Base-by-base conservation (phyloP, 1,140 invertebrate genomes). In the Plectus sambesii region DNA sequence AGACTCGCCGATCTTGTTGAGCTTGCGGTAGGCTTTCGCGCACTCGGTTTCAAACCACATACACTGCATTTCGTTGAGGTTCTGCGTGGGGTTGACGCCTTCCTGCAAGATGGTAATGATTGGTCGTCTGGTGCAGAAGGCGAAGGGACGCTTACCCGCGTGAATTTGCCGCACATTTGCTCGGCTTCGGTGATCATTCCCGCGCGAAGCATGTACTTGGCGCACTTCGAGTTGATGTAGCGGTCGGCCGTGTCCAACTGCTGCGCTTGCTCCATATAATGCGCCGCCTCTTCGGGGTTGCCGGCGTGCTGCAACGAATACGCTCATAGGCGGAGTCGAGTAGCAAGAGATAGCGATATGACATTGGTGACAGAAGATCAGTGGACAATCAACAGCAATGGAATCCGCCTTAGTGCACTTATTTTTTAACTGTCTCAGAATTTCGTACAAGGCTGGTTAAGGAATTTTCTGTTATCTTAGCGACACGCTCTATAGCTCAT, bases 21-120 rank as follows among this genome's bases (percentile, higher is more conserved):
- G 69, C 38, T 86, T 78, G 69, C 88, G 81, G 69, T 87, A 94
- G 15, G 90, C 84, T 35, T 82, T 74, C 1, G 92, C 92, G 69
- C 85, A 87, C 73, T 97, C 93, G 3, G 86, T 92, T 73, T 96
- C 88, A 76, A 92, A 98, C 92, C 93, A 97, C 90, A 99, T 97
- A 63, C 94, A 99, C 70, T 99, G 94, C 93, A 99, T 99, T 73
- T 99, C 94, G 71, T 96, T 97, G 8, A 99, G 74, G 69, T 93
- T 96, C 69, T 98, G 92, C 78, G 87, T 87, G 0, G 93, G 85
- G 6, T 84, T 82, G 1, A 94, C 85, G 56, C 89, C 80, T 71
- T 83, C 81, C 78, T 80, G 56, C 33, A 70, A 59, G 62, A 55
- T 38, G 33, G 53, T 15, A 39, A 33, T 52, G 24, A 23, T 25